These are phyloP conservation scores for Plagodis pulveraria DNA, from an alignment of 2,888 invertebrate genomes.

Conservation along the genomic window DNA sequence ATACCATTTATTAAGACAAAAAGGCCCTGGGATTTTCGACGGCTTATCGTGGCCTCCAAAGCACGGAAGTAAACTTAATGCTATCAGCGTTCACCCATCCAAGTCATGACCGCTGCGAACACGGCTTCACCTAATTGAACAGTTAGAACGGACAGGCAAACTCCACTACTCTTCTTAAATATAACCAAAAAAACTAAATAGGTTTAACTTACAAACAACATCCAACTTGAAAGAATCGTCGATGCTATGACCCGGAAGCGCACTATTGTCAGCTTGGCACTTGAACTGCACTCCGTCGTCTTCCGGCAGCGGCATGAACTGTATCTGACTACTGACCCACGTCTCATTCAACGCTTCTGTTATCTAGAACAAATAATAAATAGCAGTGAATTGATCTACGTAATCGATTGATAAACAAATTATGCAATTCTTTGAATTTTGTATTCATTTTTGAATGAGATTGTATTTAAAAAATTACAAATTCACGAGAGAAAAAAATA, in stretches of 20 bases:
- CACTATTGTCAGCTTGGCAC: constrained; percentile 94
- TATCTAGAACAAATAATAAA: constrained; percentile 73
- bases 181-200: constrained; percentile 1
- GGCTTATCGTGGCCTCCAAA: too few species aligned
- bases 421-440: too few species aligned
- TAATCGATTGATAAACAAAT: too few species aligned
- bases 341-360: constrained; percentile 88
- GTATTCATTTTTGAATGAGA: too few species aligned
- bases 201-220: constrained; percentile 92
- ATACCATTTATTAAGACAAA: too few species aligned
- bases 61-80: too few species aligned
- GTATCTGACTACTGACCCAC: constrained; percentile 90
- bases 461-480: too few species aligned
- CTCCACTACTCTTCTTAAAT: background rate
- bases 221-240: constrained; percentile 93
- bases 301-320: constrained; percentile 92
- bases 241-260: constrained; percentile 89
- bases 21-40: too few species aligned
- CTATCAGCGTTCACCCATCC: too few species aligned
- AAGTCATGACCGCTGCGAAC: too few species aligned
- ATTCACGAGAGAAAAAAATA: too few species aligned
- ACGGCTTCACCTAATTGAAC: background rate
- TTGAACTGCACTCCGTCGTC: constrained; percentile 93
- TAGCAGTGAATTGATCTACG: too few species aligned
- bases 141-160: background rate